Conservation (phyloP, 1,140 invertebrate genomes). For the Danaus melanippus region DNA sequence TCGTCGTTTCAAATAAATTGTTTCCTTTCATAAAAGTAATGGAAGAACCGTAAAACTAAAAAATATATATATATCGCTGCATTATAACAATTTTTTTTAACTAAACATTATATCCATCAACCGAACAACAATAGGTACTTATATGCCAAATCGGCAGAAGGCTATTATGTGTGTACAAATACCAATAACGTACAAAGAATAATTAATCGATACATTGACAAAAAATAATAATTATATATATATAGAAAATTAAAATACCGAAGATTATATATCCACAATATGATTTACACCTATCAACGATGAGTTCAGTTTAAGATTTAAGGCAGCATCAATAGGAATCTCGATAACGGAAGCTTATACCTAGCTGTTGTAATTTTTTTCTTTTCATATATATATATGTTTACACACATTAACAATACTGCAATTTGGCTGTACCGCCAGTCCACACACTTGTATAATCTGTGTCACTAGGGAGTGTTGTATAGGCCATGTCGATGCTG, state of each 20-base stretch:
- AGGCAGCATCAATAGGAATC: slow-evolving; percentile 35
- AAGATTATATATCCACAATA: too few species aligned
- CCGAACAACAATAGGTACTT: slow-evolving; percentile 15
- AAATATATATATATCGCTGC: slow-evolving; percentile 28
- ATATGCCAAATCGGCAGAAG: slow-evolving; percentile 33
- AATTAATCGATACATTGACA: too few species aligned
- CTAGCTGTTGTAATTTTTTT: slow-evolving; percentile 16
- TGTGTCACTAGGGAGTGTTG: background rate
- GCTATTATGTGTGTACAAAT: slow-evolving; percentile 23
- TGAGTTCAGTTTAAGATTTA: slow-evolving; percentile 14
- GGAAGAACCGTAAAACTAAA: slow-evolving; percentile 61
- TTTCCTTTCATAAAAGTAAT: slow-evolving; percentile 47
- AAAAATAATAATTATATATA: too few species aligned
- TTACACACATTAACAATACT: background rate
- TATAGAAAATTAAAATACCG: too few species aligned
- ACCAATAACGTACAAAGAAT: background rate
- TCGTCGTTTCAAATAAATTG: slow-evolving; percentile 29
- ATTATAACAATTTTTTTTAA: slow-evolving; percentile 39
- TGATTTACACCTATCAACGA: slow-evolving; percentile 2
- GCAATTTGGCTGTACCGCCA: slow-evolving; percentile 2
- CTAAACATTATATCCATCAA: slow-evolving; percentile 13
- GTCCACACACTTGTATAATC: too few species aligned
- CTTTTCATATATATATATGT: slow-evolving; percentile 7
- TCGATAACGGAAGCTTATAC: slow-evolving; percentile 17
- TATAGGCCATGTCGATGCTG: slow-evolving; percentile 12